phyloP scores from a whole-genome alignment of 2,888 invertebrate species.

The Diogma glabrata region DNA sequence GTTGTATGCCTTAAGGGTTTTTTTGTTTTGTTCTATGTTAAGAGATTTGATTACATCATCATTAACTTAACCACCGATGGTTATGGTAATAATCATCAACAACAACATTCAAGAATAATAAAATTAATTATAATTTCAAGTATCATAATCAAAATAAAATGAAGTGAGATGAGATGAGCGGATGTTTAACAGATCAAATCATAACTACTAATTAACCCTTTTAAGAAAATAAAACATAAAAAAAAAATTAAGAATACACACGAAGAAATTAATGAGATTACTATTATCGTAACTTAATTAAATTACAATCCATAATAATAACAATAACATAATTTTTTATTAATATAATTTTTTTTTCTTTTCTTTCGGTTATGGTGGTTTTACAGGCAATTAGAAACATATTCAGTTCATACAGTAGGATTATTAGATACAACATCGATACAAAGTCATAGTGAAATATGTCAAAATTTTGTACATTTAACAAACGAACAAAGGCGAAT shows the following conservation, averaged over 20 bases:
- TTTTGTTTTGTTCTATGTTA: slow-evolving; percentile 6
- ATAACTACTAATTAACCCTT: too few relatives aligned
- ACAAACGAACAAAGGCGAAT: slow-evolving; percentile 18
- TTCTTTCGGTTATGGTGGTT: background rate
- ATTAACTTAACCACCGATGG: slow-evolving; percentile 4
- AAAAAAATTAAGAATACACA: too few relatives aligned
- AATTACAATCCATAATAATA: too few relatives aligned
- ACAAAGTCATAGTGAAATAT: slow-evolving; percentile 18
- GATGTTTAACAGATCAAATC: too few relatives aligned
- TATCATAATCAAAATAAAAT: too few relatives aligned
- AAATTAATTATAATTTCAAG: too few relatives aligned
- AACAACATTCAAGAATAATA: too few relatives aligned
- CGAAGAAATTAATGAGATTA: too few relatives aligned
- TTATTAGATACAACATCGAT: slow-evolving; percentile 16
- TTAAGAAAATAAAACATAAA: too few relatives aligned
- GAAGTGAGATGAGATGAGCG: too few relatives aligned
- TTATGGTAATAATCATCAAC: slow-evolving; percentile 7
- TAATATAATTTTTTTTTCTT: background rate
- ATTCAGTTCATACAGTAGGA: slow-evolving; percentile 19
- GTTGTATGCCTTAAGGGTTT: slow-evolving; percentile 1
- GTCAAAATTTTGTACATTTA: slow-evolving; percentile 18
- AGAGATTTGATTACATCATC: slow-evolving; percentile 9
- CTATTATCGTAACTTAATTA: too few relatives aligned
- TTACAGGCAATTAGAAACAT: slow-evolving; percentile 19
- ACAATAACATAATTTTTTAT: too few relatives aligned